Base-by-base conservation (phyloP, 2,113 vertebrate genomes). In the Diadophis punctatus region DNA sequence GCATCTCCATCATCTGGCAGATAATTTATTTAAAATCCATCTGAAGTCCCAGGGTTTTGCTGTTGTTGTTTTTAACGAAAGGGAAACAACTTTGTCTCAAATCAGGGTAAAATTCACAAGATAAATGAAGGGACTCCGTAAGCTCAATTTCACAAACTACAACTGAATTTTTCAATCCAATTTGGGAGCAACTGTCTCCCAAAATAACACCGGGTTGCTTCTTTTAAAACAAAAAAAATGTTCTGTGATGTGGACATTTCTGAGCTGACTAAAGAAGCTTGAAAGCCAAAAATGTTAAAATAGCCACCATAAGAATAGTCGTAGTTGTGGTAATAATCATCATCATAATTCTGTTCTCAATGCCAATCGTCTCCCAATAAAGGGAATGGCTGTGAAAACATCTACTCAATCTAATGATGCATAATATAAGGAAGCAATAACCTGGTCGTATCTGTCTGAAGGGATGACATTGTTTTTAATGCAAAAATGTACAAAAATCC, bases 371-470 rank as follows among this genome's bases (percentile, higher is more conserved):
- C 96, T 97, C 92, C 94, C 96, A 97, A 97, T 97, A 98, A 98
- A 97, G 97, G 97, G 97, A 96, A 94, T 95, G 97, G 94, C 97
- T 97, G 98, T 97, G 98, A 98, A 98, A 97, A 97, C 97, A 97
- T 97, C 97, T 97, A 97, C 96, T 97, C 94, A 52, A 94, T 96
- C 96, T 97, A 98, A 97, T 97, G 97, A 97, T 96, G 97, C 97
- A 97, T 97, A 97, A 97, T 97, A 95, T 96, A 95, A 96, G 96
- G 95, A 97, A 95, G 96, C 95, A 97, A 95, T 96, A 97, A 97
- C 93, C 96, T 95, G 95, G 91, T 96, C 94, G 95, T 93, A 34
- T 96, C 96, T 96, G 93, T 93, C 95, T 12, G 89, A 97, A 97
- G 93, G 58, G 96, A 96, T 94, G 95, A 89, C 95, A 96, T 97